Conservation (phyloP, 2,797 vertebrate species). For the Lithobates pipiens region DNA sequence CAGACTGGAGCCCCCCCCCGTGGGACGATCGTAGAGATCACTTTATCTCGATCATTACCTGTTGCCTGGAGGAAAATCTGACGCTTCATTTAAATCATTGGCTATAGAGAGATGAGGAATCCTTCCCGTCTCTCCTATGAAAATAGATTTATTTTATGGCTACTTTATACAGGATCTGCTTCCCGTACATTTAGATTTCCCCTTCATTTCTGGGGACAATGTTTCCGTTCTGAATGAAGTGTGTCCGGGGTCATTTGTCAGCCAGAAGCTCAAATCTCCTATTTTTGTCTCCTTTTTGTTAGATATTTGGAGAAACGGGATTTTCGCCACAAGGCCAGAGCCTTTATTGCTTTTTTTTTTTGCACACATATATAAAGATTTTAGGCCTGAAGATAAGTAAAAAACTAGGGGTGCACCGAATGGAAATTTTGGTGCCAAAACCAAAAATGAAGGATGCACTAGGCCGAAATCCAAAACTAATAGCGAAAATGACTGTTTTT, state of each 20-base stretch:
- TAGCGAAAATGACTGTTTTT: no score
- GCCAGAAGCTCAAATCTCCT: background rate
- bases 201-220: slow-evolving; percentile 17
- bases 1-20: no score
- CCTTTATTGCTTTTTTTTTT: no score
- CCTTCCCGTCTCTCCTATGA: slow-evolving; percentile 25
- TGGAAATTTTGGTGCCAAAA: no score
- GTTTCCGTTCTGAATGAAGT: background rate
- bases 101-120: slow-evolving; percentile 10
- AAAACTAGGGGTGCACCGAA: no score
- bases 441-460: no score
- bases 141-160: slow-evolving; percentile 36
- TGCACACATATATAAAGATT: no score
- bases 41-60: background rate
- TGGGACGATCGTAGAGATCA: no score
- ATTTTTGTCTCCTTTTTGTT: no score
- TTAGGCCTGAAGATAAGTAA: no score
- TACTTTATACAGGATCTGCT: slow-evolving; percentile 15
- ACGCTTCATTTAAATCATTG: slow-evolving; percentile 26
- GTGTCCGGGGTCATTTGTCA: slow-evolving; percentile 49
- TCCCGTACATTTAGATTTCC: slow-evolving; percentile 41
- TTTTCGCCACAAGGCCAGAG: no score
- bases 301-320: background rate
- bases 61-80: background rate
- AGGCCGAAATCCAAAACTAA: no score